Percentiles rank a stretch among this genome's conserved stretches.
These are phyloP conservation scores for Salvator merianae DNA, from an alignment of 2,113 vertebrate species.

Conservation along the genomic window DNA sequence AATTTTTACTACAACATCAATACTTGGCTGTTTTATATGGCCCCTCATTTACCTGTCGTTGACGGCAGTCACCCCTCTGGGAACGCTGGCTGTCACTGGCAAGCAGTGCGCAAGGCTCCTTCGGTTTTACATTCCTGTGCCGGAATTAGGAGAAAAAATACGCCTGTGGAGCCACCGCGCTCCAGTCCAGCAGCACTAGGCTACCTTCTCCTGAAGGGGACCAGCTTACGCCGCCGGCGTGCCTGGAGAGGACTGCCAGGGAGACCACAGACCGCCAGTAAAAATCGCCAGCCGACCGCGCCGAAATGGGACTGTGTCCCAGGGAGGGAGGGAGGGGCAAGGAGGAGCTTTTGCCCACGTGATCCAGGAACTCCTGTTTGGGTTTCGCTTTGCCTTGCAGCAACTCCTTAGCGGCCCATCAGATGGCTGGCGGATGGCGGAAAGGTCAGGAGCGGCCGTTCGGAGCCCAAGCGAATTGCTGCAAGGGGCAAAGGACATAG, in stretches of 20 bases:
- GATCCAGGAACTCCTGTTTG: background rate
- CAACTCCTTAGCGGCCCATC: constrained; percentile 20
- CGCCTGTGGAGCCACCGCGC: background rate
- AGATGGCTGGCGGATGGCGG: constrained; percentile 38
- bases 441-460: background rate
- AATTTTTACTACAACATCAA: constrained; percentile 86
- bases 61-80: constrained; percentile 81
- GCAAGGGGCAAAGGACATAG: background rate
- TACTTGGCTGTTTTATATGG: constrained; percentile 82
- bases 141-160: constrained; percentile 69
- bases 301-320: no score
- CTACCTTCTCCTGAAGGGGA: no score
- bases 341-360: background rate
- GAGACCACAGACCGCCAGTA: no score
- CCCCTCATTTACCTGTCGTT: constrained; percentile 81
- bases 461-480: background rate
- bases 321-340: no score
- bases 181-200: no score
- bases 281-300: no score
- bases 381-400: constrained; percentile 6
- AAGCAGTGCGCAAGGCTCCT: constrained; percentile 70
- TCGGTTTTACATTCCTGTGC: constrained; percentile 75
- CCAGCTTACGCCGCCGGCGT: background rate
- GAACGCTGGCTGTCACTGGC: constrained; percentile 79
- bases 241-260: background rate